phyloP scores from a whole-genome alignment of 2,888 invertebrate species.

The Andrena bucephala region DNA sequence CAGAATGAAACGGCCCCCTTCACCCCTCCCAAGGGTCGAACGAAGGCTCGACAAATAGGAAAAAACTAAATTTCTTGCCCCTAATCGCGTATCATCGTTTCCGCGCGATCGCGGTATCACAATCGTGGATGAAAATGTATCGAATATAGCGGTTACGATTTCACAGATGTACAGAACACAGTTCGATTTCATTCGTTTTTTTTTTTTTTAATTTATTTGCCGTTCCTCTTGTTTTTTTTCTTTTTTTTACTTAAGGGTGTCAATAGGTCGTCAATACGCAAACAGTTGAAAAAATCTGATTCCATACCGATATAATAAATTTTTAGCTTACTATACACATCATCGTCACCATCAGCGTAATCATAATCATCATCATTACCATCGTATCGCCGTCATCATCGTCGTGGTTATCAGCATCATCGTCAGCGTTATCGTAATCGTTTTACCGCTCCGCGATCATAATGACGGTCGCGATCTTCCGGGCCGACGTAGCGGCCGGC shows the following conservation, averaged over 20 bases:
- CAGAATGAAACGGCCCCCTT: background rate
- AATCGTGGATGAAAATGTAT: slow-evolving; percentile 71
- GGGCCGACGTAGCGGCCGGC: slow-evolving; percentile 17
- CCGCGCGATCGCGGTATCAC: slow-evolving; percentile 68
- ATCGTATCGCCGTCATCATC: slow-evolving; percentile 61
- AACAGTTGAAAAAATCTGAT: slow-evolving; percentile 83
- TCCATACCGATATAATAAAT: slow-evolving; percentile 84
- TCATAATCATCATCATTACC: slow-evolving; percentile 73
- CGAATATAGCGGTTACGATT: slow-evolving; percentile 75
- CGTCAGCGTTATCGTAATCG: slow-evolving; percentile 62
- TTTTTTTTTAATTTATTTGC: slow-evolving; percentile 79
- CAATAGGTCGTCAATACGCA: slow-evolving; percentile 81
- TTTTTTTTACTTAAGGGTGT: slow-evolving; percentile 76
- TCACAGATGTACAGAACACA: slow-evolving; percentile 79
- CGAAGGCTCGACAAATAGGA: background rate
- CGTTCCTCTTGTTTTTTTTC: slow-evolving; percentile 69
- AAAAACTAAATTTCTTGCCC: background rate
- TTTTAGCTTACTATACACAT: slow-evolving; percentile 84
- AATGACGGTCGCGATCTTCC: slow-evolving; percentile 58
- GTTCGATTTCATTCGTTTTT: slow-evolving; percentile 72
- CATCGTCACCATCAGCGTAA: slow-evolving; percentile 73
- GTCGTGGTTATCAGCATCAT: slow-evolving; percentile 35
- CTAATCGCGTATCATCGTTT: slow-evolving; percentile 25
- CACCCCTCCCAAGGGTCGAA: background rate
- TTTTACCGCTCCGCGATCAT: slow-evolving; percentile 54